Evolutionary conservation across 2,113 vertebrate genomes (phyloP).

Genomic region (Chrysochloris asiatica): DNA sequence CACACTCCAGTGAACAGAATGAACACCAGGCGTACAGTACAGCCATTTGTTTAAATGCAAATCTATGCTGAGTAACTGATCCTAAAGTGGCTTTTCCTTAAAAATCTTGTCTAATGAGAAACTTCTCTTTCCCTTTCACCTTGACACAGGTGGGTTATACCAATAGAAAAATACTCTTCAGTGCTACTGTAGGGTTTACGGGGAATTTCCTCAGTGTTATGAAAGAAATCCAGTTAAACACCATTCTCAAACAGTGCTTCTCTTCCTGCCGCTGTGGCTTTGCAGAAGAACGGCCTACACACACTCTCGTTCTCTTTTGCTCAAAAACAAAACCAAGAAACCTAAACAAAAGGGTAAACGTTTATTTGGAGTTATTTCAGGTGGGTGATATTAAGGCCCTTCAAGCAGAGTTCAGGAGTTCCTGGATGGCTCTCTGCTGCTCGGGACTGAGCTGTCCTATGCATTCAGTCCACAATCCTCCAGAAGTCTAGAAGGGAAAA

Average conservation of each 20-base stretch:
- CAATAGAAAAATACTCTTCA: constrained; percentile 89
- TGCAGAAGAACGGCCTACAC: constrained; percentile 83
- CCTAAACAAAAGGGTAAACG: constrained; percentile 90
- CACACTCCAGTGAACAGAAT: constrained; percentile 83
- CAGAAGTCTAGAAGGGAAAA: constrained; percentile 89
- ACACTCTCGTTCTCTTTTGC: constrained; percentile 86
- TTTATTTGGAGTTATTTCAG: constrained; percentile 90
- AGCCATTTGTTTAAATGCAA: constrained; percentile 80
- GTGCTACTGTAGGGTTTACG: constrained; percentile 82
- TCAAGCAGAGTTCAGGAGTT: constrained; percentile 97
- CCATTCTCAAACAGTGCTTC: constrained; percentile 74
- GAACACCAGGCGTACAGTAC: constrained; percentile 82
- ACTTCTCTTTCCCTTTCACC: constrained; percentile 81
- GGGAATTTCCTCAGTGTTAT: constrained; percentile 76
- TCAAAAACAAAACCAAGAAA: constrained; percentile 90
- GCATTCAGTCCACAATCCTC: constrained; percentile 96
- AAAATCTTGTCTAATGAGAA: constrained; percentile 82
- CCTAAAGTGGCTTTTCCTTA: constrained; percentile 81
- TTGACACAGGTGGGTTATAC: constrained; percentile 79
- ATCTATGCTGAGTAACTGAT: constrained; percentile 80
- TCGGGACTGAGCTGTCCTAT: constrained; percentile 93
- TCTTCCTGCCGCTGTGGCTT: constrained; percentile 77
- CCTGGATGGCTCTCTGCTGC: constrained; percentile 97
- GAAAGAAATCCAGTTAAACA: constrained; percentile 74
- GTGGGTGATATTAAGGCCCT: constrained; percentile 84